phyloP scores from a whole-genome alignment of 37 sponge, comb jelly and placozoan genomes.

The Cladorhizidae sp. region DNA sequence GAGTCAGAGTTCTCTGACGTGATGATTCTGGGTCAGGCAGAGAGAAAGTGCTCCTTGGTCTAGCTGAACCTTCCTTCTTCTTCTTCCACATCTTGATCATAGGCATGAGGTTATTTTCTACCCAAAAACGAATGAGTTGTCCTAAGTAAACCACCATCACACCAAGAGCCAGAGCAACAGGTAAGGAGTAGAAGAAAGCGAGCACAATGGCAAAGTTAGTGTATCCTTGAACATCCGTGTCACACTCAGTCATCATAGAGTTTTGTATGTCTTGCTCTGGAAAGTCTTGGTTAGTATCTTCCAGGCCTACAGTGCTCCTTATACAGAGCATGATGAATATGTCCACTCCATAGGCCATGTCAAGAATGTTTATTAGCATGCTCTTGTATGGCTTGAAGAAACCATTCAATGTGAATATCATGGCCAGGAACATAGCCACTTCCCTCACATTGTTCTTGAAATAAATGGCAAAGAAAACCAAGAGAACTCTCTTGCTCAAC shows the following conservation, averaged over 20 bases:
- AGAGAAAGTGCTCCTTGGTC: too few relatives aligned
- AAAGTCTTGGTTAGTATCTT: conserved; percentile 4
- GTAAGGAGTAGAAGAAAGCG: conserved; percentile 53
- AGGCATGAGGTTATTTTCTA: too few relatives aligned
- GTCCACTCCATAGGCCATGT: conserved; percentile 21
- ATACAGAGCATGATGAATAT: conserved; percentile 40
- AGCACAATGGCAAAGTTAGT: conserved; percentile 9
- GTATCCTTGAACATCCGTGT: background rate
- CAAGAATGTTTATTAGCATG: conserved; percentile 39
- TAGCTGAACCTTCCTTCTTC: too few relatives aligned
- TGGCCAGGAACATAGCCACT: conserved; percentile 12
- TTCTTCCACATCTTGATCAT: too few relatives aligned
- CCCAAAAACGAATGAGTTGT: too few relatives aligned
- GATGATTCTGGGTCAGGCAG: too few relatives aligned
- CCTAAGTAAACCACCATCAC: conserved; percentile 11
- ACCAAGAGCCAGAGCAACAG: conserved; percentile 33
- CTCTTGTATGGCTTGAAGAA: conserved; percentile 46
- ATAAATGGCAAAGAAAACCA: conserved; percentile 31
- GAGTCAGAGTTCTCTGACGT: too few relatives aligned
- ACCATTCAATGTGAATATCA: conserved; percentile 14
- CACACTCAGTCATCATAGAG: too few relatives aligned
- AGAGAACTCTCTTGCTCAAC: conserved; percentile 35
- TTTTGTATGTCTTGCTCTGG: background rate
- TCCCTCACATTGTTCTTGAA: conserved; percentile 41
- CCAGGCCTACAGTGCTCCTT: conserved; percentile 25